phyloP scores from a whole-genome alignment of 2,797 vertebrate genomes.

The Sphenodon punctatus region DNA sequence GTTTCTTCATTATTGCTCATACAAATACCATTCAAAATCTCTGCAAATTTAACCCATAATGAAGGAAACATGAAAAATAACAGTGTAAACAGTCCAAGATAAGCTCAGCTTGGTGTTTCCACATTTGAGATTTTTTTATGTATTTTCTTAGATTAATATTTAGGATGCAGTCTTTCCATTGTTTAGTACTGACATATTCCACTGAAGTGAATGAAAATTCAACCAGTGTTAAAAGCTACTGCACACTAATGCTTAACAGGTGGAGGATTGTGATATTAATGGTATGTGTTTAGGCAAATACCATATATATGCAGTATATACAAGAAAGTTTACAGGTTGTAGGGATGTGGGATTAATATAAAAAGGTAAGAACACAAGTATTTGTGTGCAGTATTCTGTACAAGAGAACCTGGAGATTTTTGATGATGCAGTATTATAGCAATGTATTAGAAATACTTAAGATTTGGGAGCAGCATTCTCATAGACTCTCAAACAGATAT shows the following conservation, averaged over 20 bases:
- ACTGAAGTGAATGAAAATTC: too few relatives aligned
- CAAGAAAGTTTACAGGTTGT: not conserved
- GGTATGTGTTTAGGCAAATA: too few relatives aligned
- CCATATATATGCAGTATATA: not conserved
- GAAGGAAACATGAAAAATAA: conserved; percentile 34
- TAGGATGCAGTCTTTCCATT: too few relatives aligned
- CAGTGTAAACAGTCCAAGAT: not conserved
- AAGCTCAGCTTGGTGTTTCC: not conserved
- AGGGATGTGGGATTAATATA: not conserved
- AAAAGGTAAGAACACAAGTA: not conserved
- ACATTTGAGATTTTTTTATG: not conserved
- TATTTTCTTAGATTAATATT: not conserved
- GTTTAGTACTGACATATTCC: too few relatives aligned
- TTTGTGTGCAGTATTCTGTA: not conserved
- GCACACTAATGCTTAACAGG: too few relatives aligned
- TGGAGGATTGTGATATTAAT: too few relatives aligned
- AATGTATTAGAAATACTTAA: not conserved
- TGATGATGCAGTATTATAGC: not conserved
- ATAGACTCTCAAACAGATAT: not conserved
- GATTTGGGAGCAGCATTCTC: not conserved
- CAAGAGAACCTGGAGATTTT: not conserved
- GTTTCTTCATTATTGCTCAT: conserved; percentile 49
- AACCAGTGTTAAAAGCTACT: too few relatives aligned
- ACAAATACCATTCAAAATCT: conserved; percentile 34
- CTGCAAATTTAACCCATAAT: conserved; percentile 54